These are phyloP conservation scores for Stenolophus ochropezus DNA, from an alignment of 2,888 invertebrate genomes.

Conservation along the genomic window DNA sequence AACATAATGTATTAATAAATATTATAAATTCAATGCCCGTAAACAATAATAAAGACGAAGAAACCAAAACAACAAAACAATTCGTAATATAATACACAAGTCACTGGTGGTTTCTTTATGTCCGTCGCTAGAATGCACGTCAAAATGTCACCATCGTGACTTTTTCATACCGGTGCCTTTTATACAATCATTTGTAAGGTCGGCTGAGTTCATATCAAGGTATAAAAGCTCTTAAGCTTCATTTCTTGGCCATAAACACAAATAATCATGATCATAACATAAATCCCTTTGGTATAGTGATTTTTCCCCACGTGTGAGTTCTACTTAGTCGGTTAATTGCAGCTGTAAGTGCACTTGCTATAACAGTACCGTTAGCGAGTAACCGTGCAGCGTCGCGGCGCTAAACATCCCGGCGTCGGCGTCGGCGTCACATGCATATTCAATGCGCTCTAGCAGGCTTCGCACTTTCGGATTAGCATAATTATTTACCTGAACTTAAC, in stretches of 20 bases:
- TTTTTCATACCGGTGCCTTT: too few relatives aligned
- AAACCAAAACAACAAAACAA: too few relatives aligned
- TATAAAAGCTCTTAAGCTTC: background rate
- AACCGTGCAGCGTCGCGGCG: background rate
- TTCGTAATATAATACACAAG: too few relatives aligned
- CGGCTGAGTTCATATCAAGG: background rate
- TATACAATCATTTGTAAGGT: too few relatives aligned
- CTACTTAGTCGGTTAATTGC: constrained; percentile 29
- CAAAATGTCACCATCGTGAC: too few relatives aligned
- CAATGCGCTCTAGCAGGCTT: constrained; percentile 41
- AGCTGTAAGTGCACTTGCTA: constrained; percentile 42
- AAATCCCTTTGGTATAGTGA: constrained; percentile 18
- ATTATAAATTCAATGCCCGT: too few relatives aligned
- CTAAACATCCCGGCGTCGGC: too few relatives aligned
- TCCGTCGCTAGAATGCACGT: too few relatives aligned
- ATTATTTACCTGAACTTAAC: constrained; percentile 51
- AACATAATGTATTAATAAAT: too few relatives aligned
- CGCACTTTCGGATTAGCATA: constrained; percentile 45
- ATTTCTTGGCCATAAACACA: constrained; percentile 1
- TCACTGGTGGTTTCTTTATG: too few relatives aligned
- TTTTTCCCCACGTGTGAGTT: constrained; percentile 21
- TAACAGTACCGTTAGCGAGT: constrained; percentile 31
- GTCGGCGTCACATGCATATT: constrained; percentile 38
- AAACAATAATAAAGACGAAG: too few relatives aligned
- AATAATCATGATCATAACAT: constrained; percentile 7